Evolutionary conservation across 2,888 invertebrate genomes (phyloP).

Genomic region (Aphodius sticticus): DNA sequence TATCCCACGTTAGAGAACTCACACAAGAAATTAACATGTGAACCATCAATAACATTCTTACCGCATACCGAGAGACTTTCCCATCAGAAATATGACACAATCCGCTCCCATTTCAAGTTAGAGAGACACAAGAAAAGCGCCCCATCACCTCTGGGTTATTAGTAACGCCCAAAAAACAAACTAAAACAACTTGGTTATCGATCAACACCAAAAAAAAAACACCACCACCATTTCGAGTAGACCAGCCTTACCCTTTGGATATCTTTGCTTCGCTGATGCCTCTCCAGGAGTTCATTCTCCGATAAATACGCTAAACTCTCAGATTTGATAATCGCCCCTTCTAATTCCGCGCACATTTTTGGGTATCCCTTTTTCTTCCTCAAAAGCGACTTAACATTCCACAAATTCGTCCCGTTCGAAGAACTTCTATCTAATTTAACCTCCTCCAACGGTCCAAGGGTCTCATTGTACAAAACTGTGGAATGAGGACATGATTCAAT

Average conservation of each 20-base stretch:
- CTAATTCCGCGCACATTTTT: conserved; percentile 60
- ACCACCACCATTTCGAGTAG: conserved; percentile 42
- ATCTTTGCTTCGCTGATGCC: conserved; percentile 62
- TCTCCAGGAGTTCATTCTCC: conserved; percentile 62
- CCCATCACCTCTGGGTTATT: background rate
- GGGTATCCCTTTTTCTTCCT: conserved; percentile 55
- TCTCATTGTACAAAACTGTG: conserved; percentile 6
- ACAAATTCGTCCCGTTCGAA: conserved; percentile 44
- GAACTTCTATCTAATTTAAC: conserved; percentile 34
- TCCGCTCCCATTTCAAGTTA: no score
- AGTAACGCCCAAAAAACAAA: background rate
- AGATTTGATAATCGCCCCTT: conserved; percentile 62
- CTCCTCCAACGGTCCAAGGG: conserved; percentile 23
- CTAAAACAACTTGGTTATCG: background rate
- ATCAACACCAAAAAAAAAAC: conserved; percentile 44
- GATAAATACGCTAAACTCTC: conserved; percentile 63
- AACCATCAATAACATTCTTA: no score
- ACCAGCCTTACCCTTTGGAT: conserved; percentile 62
- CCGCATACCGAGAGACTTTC: no score
- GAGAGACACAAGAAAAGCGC: no score
- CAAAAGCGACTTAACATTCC: conserved; percentile 56
- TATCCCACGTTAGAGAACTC: no score
- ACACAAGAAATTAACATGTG: no score
- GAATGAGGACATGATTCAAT: background rate
- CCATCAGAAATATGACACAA: no score